Percentiles rank a stretch among this genome's conserved stretches.
phyloP scores from a whole-genome alignment of 2,113 vertebrate species.

The Carollia perspicillata region DNA sequence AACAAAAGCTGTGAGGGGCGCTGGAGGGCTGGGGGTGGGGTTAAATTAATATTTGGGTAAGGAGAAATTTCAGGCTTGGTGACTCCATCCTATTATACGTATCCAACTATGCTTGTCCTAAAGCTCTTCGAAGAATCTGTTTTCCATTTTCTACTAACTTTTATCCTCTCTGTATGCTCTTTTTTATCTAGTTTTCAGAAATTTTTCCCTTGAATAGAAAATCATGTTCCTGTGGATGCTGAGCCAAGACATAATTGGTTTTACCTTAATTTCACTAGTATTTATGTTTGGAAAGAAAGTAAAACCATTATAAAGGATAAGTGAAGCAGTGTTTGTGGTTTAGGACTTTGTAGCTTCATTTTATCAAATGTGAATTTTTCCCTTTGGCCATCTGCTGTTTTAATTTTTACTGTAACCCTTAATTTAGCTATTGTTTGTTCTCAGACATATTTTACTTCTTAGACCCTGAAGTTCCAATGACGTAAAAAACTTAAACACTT shows the following conservation, averaged over 20 bases:
- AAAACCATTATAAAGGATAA: background rate
- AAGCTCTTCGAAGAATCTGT: background rate
- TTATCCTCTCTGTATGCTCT: background rate
- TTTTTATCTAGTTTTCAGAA: background rate
- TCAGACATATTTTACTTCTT: background rate
- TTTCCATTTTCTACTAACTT: constrained; percentile 3
- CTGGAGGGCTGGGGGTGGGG: fast-evolving
- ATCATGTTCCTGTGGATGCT: background rate
- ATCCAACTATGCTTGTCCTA: constrained; percentile 11
- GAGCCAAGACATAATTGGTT: background rate
- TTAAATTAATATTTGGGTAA: background rate
- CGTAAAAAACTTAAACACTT: background rate
- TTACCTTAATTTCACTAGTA: constrained; percentile 11
- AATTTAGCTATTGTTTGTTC: background rate
- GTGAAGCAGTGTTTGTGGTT: background rate
- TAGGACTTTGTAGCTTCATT: background rate
- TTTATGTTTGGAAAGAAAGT: constrained; percentile 2
- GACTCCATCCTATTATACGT: background rate
- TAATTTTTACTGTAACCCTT: background rate
- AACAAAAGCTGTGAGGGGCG: background rate
- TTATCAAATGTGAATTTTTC: constrained; percentile 43
- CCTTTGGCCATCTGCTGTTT: background rate
- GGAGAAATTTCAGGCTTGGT: background rate
- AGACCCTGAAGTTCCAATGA: background rate
- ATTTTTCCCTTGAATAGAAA: constrained; percentile 18